These are phyloP conservation scores for Mythimna vitellina DNA, from an alignment of 2,888 invertebrate species.

Conservation along the genomic window DNA sequence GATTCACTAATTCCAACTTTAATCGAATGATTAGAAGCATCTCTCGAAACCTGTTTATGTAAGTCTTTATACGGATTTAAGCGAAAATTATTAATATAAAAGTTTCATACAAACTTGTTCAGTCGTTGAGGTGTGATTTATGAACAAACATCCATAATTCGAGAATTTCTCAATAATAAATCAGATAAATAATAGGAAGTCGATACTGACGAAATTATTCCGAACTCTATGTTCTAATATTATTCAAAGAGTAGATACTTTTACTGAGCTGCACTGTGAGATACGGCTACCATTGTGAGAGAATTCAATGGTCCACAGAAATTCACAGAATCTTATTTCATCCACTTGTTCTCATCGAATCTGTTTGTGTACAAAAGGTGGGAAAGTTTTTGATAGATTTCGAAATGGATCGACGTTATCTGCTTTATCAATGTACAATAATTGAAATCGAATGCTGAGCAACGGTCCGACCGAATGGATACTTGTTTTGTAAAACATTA, in stretches of 20 bases:
- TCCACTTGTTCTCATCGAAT: constrained; percentile 63
- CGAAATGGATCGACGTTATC: constrained; percentile 48
- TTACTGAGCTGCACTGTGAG: constrained; percentile 57
- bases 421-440: constrained; percentile 23
- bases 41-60: too few relatives aligned
- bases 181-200: neutral
- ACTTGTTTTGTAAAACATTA: constrained; percentile 27
- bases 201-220: neutral
- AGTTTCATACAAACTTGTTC: too few relatives aligned
- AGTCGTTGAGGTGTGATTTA: too few relatives aligned
- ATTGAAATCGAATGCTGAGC: constrained; percentile 29
- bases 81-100: too few relatives aligned
- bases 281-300: constrained; percentile 54
- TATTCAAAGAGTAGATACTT: constrained; percentile 59
- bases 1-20: too few relatives aligned
- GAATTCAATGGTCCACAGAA: constrained; percentile 55
- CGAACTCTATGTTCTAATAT: constrained; percentile 26
- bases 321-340: constrained; percentile 56
- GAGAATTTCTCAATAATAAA: too few relatives aligned
- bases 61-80: too few relatives aligned
- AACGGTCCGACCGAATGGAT: neutral
- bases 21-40: too few relatives aligned
- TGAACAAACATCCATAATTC: too few relatives aligned
- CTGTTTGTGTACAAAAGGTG: constrained; percentile 61
- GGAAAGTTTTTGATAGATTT: constrained; percentile 65